These are phyloP conservation scores for Coryphaenoides rupestris DNA, from an alignment of 2,113 vertebrate species.

Conservation along the genomic window DNA sequence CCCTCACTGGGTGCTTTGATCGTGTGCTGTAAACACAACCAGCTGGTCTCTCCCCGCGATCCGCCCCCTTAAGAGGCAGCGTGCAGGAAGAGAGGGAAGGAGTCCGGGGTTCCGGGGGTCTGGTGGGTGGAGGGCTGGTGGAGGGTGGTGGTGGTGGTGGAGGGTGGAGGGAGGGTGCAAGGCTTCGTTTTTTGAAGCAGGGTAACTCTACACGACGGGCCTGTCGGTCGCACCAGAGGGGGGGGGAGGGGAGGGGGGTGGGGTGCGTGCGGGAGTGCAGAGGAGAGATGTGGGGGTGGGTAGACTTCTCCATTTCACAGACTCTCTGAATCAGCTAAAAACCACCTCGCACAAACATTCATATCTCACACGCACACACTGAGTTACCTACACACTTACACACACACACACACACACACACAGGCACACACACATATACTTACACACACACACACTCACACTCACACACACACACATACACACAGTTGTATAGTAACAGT, in stretches of 20 bases:
- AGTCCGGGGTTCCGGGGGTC: conserved; percentile 11
- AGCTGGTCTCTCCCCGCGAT: conserved; percentile 63
- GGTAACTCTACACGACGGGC: conserved; percentile 56
- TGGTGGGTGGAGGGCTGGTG: conserved; percentile 17
- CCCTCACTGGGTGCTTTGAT: conserved; percentile 66
- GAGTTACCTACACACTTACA: background rate
- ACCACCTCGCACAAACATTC: conserved; percentile 20
- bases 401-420: background rate
- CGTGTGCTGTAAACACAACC: conserved; percentile 69
- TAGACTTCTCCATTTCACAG: conserved; percentile 71
- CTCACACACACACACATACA: background rate
- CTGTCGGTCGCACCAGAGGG: background rate
- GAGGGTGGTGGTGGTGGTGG: conserved; percentile 35
- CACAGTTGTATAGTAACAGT: background rate
- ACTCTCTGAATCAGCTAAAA: conserved; percentile 59
- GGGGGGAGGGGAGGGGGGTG: too few relatives aligned
- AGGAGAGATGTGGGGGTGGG: conserved; percentile 1
- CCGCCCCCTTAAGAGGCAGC: conserved; percentile 45
- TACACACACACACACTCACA: background rate
- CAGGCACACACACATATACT: background rate
- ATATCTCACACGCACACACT: background rate
- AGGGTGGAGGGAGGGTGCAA: conserved; percentile 1
- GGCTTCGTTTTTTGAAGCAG: conserved; percentile 36
- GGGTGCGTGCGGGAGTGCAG: too few relatives aligned
- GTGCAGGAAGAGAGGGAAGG: conserved; percentile 15